Percentiles rank a stretch among this genome's conserved stretches.
phyloP scores from a whole-genome alignment of 2,113 vertebrate genomes.

The Macrotis lagotis region DNA sequence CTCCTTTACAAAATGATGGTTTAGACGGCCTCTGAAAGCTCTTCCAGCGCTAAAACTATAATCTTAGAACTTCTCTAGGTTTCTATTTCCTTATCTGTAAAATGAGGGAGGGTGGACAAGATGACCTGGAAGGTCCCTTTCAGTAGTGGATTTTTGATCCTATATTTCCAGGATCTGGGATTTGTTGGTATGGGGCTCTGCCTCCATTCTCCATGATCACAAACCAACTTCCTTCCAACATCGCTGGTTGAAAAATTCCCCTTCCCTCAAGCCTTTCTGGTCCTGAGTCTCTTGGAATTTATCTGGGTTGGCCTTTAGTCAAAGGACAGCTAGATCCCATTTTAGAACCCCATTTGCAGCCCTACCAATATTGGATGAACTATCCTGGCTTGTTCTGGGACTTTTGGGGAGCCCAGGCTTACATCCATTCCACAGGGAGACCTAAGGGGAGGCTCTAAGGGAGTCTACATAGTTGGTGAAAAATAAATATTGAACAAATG shows the following conservation, averaged over 20 bases:
- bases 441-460: background rate
- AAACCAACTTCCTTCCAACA: background rate
- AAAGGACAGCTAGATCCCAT: background rate
- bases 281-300: background rate
- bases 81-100: background rate
- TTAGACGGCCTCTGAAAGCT: background rate
- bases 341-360: background rate
- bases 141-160: background rate
- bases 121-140: background rate
- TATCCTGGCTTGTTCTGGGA: background rate
- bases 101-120: background rate
- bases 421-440: background rate
- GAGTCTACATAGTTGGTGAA: background rate
- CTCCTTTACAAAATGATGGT: background rate
- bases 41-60: background rate
- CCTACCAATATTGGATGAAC: background rate
- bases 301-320: background rate
- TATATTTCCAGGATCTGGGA: background rate
- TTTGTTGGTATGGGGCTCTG: background rate
- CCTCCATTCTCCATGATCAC: background rate
- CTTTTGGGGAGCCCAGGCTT: background rate
- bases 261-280: background rate
- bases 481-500: conserved; percentile 3
- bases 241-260: background rate
- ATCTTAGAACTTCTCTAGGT: background rate